Conservation (phyloP, 2,888 invertebrate genomes). For the Zelleria hepariella region DNA sequence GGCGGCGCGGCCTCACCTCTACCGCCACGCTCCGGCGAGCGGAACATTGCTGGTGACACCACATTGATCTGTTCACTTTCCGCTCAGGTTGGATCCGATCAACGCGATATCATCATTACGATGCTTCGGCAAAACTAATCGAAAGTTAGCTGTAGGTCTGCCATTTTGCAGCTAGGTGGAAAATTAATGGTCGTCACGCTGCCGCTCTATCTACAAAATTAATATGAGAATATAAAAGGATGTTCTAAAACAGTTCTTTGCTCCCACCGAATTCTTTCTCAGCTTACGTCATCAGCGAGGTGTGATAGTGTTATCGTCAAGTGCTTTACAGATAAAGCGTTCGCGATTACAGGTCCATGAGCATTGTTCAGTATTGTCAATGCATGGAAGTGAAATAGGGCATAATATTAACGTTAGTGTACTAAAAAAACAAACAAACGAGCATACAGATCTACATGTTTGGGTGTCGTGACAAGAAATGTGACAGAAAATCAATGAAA, state of each 20-base stretch:
- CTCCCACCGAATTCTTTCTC: background rate
- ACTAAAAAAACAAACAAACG: background rate
- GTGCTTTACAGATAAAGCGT: background rate
- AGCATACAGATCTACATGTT: background rate
- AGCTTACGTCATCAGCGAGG: background rate
- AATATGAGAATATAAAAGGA: too few species aligned
- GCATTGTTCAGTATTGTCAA: background rate
- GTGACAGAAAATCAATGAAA: background rate
- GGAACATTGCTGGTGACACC: slow-evolving; percentile 58
- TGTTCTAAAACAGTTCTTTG: background rate
- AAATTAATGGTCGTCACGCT: too few species aligned
- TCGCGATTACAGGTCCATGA: background rate
- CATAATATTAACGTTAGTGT: background rate
- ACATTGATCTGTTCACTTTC: slow-evolving; percentile 39
- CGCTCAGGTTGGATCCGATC: slow-evolving; percentile 18
- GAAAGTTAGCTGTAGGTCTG: too few species aligned
- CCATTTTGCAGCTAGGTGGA: too few species aligned
- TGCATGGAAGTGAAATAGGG: background rate
- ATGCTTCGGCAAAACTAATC: background rate
- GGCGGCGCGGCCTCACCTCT: background rate
- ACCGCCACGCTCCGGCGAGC: slow-evolving; percentile 26
- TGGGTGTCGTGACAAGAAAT: background rate
- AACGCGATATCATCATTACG: background rate
- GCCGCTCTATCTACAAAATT: too few species aligned
- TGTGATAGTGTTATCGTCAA: background rate